A percentile compares a stretch with the other conserved stretches of the same genome.
Conservation (phyloP, 2,888 invertebrate genomes). For the Plutella xylostella region DNA sequence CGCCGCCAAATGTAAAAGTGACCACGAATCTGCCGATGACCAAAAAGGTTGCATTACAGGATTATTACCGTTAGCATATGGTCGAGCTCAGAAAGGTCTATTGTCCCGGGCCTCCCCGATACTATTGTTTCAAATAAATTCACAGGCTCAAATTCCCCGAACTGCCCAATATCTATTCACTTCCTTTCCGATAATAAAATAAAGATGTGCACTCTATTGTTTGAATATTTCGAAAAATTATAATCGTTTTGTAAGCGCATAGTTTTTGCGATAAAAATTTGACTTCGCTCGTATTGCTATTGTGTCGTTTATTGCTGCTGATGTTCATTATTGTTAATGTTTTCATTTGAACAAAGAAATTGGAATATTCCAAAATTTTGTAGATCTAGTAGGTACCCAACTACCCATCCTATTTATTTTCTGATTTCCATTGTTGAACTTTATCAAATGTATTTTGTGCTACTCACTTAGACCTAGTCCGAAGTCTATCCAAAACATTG, state of each 20-base stretch:
- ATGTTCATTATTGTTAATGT: too few relatives aligned
- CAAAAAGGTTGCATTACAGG: not conserved
- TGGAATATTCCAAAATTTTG: too few relatives aligned
- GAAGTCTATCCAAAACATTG: too few relatives aligned
- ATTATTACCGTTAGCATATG: constrained; percentile 13
- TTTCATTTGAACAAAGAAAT: too few relatives aligned
- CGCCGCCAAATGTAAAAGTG: too few relatives aligned
- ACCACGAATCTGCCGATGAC: too few relatives aligned
- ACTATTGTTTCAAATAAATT: constrained; percentile 41
- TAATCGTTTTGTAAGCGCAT: constrained; percentile 23
- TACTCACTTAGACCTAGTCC: too few relatives aligned
- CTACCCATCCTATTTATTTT: too few relatives aligned
- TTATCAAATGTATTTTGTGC: too few relatives aligned
- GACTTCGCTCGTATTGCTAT: not conserved
- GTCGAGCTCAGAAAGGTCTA: constrained; percentile 3
- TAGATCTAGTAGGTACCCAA: too few relatives aligned
- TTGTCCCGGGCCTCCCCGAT: constrained; percentile 4
- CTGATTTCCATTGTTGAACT: too few relatives aligned
- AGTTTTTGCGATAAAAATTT: constrained; percentile 7
- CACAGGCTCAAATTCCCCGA: constrained; percentile 40
- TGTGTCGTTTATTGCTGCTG: not conserved
- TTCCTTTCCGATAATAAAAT: constrained; percentile 57
- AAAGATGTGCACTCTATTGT: constrained; percentile 47
- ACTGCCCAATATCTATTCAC: constrained; percentile 56
- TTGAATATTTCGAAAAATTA: constrained; percentile 48